Conservation (phyloP, 2,888 invertebrate genomes). For the Dryomyza anilis region DNA sequence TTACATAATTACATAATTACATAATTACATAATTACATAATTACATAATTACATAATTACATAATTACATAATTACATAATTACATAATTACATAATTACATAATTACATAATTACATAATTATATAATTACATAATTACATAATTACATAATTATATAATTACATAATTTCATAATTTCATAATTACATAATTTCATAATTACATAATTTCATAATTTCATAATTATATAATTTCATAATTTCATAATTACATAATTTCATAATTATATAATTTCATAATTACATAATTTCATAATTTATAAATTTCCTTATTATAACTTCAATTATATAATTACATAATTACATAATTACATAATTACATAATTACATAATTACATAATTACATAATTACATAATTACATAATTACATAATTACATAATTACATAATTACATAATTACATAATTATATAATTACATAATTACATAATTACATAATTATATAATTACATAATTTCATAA, state of each 20-base stretch:
- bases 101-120: background rate
- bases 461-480: too few relatives aligned
- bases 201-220: background rate
- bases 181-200: background rate
- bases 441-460: too few relatives aligned
- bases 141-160: too few relatives aligned
- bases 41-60: background rate
- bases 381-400: conserved; percentile 1
- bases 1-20: background rate
- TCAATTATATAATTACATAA: conserved; percentile 4
- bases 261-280: too few relatives aligned
- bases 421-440: conserved; percentile 3
- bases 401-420: conserved; percentile 7
- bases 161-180: background rate
- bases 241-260: too few relatives aligned
- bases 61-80: background rate
- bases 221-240: too few relatives aligned
- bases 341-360: conserved; percentile 2
- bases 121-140: background rate
- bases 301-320: too few relatives aligned
- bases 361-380: conserved; percentile 2
- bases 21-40: background rate
- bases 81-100: background rate
- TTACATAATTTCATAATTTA: conserved; percentile 1
- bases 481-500: too few relatives aligned